Base-by-base conservation (phyloP, 2,888 invertebrate species). In the Tetramorium bicarinatum region DNA sequence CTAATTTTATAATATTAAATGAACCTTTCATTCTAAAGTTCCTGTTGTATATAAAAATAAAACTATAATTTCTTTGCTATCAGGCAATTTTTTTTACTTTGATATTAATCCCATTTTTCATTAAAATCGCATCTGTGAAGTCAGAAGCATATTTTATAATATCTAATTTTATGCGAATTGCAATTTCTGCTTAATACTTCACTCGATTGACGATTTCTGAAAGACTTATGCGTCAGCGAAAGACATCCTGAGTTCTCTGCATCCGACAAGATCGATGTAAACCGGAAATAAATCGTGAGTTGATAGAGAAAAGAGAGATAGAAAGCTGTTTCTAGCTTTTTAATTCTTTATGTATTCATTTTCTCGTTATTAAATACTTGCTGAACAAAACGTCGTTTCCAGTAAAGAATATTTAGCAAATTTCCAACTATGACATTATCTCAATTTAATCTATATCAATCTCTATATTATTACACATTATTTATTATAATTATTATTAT, bases 251-350 rank as follows among this genome's bases (percentile, higher is more conserved):
- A 47, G 9, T 54, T 41, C 4, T 21, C 41, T 44, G 21, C 3
- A 3, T 64, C 41, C 8, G 41, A 54, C 15, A 77, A n/a, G 41
- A 54, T 77, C 52, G 34, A 41, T 13, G 76, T 9, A 41, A 54
- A n/a, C 2, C 41, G 41, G 66, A 66, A 77, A 66, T 52, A 76
- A 76, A 52, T 76, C 25, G 8, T 21, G 11, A 15, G 3, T 66
- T 8, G n/a, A 21, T n/a, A 47, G 4, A 11, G 25, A 64, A n/a
- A 18, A 41, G 38, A 34, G 6, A 25, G n/a, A 54, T 15, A 41
- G 9, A 18, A 9, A 44, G 0, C 29, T 59, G 0, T 56, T 11
- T 3, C 11, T 76, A 13, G 1, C n/a, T 18, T 64, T 7, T 25
- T 21, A 52, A 41, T 44, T 75, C 34, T 21, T 9, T 21, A 62